phyloP scores from a whole-genome alignment of 2,113 vertebrate species.

The Odocoileus hemionus region DNA sequence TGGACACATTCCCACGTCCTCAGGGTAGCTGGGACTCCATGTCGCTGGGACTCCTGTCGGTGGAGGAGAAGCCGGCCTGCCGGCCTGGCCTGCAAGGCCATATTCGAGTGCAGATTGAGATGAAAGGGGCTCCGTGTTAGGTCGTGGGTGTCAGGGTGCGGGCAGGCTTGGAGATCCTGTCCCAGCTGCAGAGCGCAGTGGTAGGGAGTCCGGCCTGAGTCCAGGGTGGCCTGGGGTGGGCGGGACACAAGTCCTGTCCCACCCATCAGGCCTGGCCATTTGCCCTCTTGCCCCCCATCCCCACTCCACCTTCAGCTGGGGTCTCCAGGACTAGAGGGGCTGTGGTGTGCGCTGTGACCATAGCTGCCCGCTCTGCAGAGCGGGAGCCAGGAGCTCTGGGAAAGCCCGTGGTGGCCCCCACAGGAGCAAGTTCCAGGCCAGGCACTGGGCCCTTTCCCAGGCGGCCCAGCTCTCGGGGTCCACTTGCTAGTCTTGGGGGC shows the following conservation, averaged over 20 bases:
- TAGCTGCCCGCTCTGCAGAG: neutral
- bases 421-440: too few species aligned
- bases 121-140: accelerated
- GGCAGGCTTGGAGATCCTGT: accelerated
- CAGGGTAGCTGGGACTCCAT: neutral
- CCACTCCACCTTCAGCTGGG: accelerated
- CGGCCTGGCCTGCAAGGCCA: neutral
- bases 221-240: accelerated
- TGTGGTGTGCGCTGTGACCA: accelerated
- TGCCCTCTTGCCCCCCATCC: neutral
- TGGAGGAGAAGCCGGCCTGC: neutral
- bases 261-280: neutral
- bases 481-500: accelerated
- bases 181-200: too few species aligned
- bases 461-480: accelerated
- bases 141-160: accelerated
- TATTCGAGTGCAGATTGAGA: neutral
- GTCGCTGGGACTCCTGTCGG: accelerated
- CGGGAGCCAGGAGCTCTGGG: accelerated
- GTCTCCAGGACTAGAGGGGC: neutral
- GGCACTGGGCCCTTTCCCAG: accelerated
- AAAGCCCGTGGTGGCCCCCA: accelerated
- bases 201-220: neutral
- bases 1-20: neutral
- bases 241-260: neutral